Evolutionary conservation across 2,113 vertebrate species (phyloP), one percentile per base, ranked within the genome.

Genomic region (Leptodactylus fuscus): DNA sequence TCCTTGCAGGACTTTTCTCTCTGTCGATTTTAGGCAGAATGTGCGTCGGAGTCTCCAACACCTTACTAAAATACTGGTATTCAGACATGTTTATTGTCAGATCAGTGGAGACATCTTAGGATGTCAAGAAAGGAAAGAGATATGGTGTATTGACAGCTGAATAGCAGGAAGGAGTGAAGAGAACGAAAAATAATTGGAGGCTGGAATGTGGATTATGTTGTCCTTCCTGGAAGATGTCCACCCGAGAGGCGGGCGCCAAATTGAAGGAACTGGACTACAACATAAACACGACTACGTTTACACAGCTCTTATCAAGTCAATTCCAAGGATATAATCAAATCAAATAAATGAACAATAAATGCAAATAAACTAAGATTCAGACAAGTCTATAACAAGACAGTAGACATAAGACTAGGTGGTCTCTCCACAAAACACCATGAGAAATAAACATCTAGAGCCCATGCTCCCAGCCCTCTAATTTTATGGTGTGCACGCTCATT

Each of bases 361-460:
- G 13, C 73, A 76, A 76, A 76, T 34, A 49, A 51, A 76, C 44
- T 48, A 49, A 11, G 11, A 73, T 24, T 51, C 48, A 29, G 44
- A 32, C 44, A 51, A 32, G 73, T 76, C 71, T 75, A 27, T 27
- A 76, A 48, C 73, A 76, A 29, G 41, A 32, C 73, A 22, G 46
- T 29, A 48, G 73, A 49, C 34, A 27, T 1, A 60, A 58, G 36
- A 41, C 77, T 41, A 18, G 51, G 77, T 60, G 53, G 77, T 60
- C 53, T 12, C 51, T 48, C 51, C 20, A n/a, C 53, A 38, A 60
- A 69, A 60, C 53, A 44, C 36, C 77, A 79, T 18, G 34, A 80
- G n/a, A 60, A 80, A 41, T 44, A 80, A 80, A 80, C 53, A 62
- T 18, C 34, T 44, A 27, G 20, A 80, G 22, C 3, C 77, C 53